phyloP scores from a whole-genome alignment of 2,888 invertebrate species.

The Nymphalis urticae region DNA sequence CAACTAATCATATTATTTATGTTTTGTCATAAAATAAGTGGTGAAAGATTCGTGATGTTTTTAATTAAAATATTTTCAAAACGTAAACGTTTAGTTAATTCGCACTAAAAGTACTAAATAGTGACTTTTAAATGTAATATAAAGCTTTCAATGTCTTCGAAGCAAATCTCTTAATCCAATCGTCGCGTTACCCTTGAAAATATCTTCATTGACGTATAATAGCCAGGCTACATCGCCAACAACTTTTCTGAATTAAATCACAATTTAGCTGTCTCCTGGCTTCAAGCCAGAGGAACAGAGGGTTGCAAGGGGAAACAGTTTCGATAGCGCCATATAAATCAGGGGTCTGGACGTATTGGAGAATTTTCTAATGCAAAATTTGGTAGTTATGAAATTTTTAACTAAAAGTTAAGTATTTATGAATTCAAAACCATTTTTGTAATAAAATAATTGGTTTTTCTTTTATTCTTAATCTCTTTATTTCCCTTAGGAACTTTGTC shows the following conservation, averaged over 20 bases:
- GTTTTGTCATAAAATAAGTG: too few species aligned
- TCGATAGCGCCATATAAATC: conserved; percentile 1
- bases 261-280: conserved; percentile 21
- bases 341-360: background rate
- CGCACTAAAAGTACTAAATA: background rate
- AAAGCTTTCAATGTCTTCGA: conserved; percentile 13
- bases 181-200: conserved; percentile 4
- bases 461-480: too few species aligned
- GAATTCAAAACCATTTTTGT: too few species aligned
- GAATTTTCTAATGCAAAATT: background rate
- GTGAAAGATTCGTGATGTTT: too few species aligned
- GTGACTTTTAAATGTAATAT: conserved; percentile 1
- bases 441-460: too few species aligned
- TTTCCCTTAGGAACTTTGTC: too few species aligned
- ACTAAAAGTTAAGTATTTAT: background rate
- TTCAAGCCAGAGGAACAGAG: conserved; percentile 26
- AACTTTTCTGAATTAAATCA: conserved; percentile 23
- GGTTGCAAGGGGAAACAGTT: background rate
- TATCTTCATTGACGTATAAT: background rate
- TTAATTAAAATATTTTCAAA: background rate
- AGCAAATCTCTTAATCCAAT: conserved; percentile 7
- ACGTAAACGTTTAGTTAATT: background rate
- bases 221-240: background rate
- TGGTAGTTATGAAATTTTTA: background rate
- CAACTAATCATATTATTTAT: too few species aligned